Evolutionary conservation across 2,888 invertebrate genomes (phyloP).

Genomic region (Megastigmus dorsalis): DNA sequence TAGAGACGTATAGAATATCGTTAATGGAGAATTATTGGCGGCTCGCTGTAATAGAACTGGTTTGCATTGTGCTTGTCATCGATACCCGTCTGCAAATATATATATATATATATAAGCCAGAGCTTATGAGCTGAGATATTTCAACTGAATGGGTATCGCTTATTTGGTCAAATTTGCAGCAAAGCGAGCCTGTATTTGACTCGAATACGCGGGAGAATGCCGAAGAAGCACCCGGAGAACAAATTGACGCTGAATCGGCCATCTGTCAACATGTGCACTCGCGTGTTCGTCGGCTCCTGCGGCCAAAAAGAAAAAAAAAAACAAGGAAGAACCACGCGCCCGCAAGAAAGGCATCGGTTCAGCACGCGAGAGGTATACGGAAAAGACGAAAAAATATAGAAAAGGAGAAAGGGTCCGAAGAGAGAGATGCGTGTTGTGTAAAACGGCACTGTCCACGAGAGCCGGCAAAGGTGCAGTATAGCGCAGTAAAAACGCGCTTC

Average conservation of each 20-base stretch:
- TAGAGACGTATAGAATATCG: neutral
- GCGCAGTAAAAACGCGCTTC: conserved; percentile 58
- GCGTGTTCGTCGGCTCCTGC: conserved; percentile 61
- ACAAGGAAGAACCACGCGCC: neutral
- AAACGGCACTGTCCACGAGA: too few relatives aligned
- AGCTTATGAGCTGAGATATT: neutral
- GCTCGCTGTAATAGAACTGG: neutral
- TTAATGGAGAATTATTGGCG: neutral
- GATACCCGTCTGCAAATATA: neutral
- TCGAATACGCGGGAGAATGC: too few relatives aligned
- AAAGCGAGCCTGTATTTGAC: too few relatives aligned
- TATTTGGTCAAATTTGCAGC: too few relatives aligned
- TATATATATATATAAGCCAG: too few relatives aligned
- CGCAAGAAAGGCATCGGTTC: too few relatives aligned
- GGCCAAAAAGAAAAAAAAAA: neutral
- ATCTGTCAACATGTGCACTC: conserved; percentile 66
- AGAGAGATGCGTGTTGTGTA: too few relatives aligned
- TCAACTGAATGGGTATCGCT: too few relatives aligned
- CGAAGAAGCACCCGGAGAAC: conserved; percentile 26
- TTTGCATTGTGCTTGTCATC: too few relatives aligned
- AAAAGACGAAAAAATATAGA: conserved; percentile 25
- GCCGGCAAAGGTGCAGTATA: too few relatives aligned
- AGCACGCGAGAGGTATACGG: neutral
- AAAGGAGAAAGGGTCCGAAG: conserved; percentile 1
- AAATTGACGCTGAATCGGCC: conserved; percentile 60